These are phyloP conservation scores for Pterocles orientalis DNA, from an alignment of 2,113 vertebrate genomes.

Conservation along the genomic window DNA sequence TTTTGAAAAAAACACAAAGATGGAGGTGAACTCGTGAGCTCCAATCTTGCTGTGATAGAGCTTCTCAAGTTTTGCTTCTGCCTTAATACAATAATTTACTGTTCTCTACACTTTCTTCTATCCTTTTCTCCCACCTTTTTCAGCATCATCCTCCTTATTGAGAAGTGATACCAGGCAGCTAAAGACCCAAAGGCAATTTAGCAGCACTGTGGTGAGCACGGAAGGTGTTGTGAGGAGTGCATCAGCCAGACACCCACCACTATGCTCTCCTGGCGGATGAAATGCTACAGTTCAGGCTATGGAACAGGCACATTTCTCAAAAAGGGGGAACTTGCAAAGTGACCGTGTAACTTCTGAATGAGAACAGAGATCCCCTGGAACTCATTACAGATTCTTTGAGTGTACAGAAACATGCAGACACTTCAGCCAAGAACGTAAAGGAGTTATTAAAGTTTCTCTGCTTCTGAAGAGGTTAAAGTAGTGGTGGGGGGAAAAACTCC, in stretches of 20 bases:
- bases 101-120: not conserved
- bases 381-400: not conserved
- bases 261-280: not conserved
- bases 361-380: not conserved
- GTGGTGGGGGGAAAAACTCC: not conserved
- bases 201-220: not conserved
- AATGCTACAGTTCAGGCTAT: not conserved
- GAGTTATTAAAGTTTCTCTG: not conserved
- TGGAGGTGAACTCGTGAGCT: not conserved
- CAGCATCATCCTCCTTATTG: not conserved
- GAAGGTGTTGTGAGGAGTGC: not conserved
- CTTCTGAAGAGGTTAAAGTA: not conserved
- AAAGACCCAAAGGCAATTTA: not conserved
- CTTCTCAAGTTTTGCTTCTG: not conserved
- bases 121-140: not conserved
- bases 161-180: not conserved
- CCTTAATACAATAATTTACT: not conserved
- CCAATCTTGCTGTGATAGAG: not conserved
- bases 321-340: not conserved
- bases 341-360: not conserved
- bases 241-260: not conserved
- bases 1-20: not conserved
- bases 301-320: not conserved
- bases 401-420: not conserved
- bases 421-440: not conserved